Base-by-base conservation (phyloP, 2,888 invertebrate genomes). In the Anoncus sp. region DNA sequence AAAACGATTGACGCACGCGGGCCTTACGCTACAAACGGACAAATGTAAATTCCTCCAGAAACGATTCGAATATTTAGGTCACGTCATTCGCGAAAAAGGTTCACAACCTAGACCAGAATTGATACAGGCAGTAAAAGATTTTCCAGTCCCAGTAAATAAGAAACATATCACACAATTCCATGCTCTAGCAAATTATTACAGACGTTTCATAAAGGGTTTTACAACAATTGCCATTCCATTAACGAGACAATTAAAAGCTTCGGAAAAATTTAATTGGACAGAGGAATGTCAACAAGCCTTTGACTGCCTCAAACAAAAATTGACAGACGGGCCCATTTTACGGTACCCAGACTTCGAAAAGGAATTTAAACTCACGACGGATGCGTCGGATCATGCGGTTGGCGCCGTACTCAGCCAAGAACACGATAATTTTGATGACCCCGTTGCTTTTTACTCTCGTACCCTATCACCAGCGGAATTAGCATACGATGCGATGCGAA, bases 401-500 rank as follows among this genome's bases (percentile, higher is more conserved):
- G 88, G 86, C 0, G 85, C 79, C 5, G 86, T 89, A 0, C 62
- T 88, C 18, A 78, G 80, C 0, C 88, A 89, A 79, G 82, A 81
- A 45, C 3, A 85, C 67, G 65, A 86, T 59, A 83, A 86, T 69
- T 59, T 81, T n/a, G 79, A 83, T 73, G 75, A 82, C 53, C 87
- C 86, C 3, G 79, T 89, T 14, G 85, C 85, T 31, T 89, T 85
- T 62, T 81, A 87, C 9, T 88, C 87, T 18, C 82, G 87, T 78
- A 88, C 85, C 0, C 72, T 84, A 69, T 82, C 74, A n/a, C 60
- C 77, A 65, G 76, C 85, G 0, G 85, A 89, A 83, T 60, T 51
- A 38, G 84, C 80, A 43, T 89, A 87, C 67, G 83, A 85, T 0
- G 83, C 85, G 0, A 88, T 89, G 27, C 89, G 90, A 76, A 90